These are phyloP conservation scores for Brotogeris chrysoptera DNA, from an alignment of 2,797 vertebrate species.

Conservation along the genomic window DNA sequence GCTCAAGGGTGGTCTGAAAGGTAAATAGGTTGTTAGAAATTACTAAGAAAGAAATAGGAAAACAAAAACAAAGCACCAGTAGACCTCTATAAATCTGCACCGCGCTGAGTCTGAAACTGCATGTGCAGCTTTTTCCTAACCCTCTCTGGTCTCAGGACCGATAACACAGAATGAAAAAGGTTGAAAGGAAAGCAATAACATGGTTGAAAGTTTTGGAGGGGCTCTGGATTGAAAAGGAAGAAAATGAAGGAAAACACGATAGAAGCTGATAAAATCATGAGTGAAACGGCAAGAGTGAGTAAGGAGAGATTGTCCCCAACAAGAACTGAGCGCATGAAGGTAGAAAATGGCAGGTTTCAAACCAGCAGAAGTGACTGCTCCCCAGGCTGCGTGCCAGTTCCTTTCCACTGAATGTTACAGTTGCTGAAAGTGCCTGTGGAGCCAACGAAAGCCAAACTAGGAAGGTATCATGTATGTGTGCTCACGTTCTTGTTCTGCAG, in stretches of 20 bases:
- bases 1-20: slow-evolving; percentile 54
- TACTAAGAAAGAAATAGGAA: slow-evolving; percentile 39
- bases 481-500: neutral
- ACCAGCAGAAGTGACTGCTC: neutral
- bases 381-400: neutral
- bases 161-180: neutral
- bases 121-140: neutral
- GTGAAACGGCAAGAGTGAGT: neutral
- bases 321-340: neutral
- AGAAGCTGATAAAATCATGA: neutral
- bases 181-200: neutral
- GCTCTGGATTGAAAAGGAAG: neutral
- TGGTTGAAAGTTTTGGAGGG: neutral
- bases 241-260: neutral
- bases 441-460: neutral
- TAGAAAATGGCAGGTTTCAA: neutral
- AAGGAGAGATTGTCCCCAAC: neutral
- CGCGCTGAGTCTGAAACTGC: rapidly evolving
- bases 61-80: slow-evolving; percentile 45
- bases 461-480: rapidly evolving
- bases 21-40: slow-evolving; percentile 64
- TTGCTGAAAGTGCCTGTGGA: neutral
- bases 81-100: slow-evolving; percentile 31
- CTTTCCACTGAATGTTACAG: neutral
- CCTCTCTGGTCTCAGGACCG: neutral